Evolutionary conservation across 2,888 invertebrate species (phyloP), one percentile per base, ranked within the genome.

Genomic region (Dichetophora obliterata): DNA sequence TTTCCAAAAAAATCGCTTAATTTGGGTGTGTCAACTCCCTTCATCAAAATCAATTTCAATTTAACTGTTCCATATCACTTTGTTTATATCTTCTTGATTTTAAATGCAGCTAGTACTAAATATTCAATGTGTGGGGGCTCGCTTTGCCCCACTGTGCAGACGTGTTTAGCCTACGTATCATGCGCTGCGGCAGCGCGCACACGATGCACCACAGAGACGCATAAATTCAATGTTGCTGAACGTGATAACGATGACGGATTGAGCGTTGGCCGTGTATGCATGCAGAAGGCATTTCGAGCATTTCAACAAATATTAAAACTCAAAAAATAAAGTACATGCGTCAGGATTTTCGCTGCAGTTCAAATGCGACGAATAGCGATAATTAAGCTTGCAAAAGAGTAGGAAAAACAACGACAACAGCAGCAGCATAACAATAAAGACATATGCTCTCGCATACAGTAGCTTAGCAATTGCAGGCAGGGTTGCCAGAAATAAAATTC

Each of bases 181-280:
- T 50, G 50, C 50, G 50, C 24, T 68, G 50, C 71, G 14, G 63
- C 71, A 19, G 63, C 34, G n/a, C 37, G n/a, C 22, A 43, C 37
- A 52, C 19, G 34, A 16, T 63, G 48, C 19, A 31, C 73, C 73
- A 63, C 27, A 61, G 50, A 61, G 63, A 34, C 63, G 69, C 75
- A 57, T 54, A 80, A 79, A 81, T 81, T 77, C 81, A 80, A 77
- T 80, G 74, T 71, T 73, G 75, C 59, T 73, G 81, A 71, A 81
- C 81, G 81, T 81, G 81, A 80, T 80, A 79, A 78, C 78, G 76
- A 77, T 75, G 69, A 73, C 73, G 54, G 34, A 69, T 43, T 69
- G 52, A 57, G 37, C 22, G 37, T 57, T 61, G 57, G 43, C 8
- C 31, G 34, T 22, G 54, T 11, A 61, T 34, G 31, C 31, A 63